phyloP scores from a whole-genome alignment of 1,140 invertebrate genomes.

The Schmidtea mediterranea region DNA sequence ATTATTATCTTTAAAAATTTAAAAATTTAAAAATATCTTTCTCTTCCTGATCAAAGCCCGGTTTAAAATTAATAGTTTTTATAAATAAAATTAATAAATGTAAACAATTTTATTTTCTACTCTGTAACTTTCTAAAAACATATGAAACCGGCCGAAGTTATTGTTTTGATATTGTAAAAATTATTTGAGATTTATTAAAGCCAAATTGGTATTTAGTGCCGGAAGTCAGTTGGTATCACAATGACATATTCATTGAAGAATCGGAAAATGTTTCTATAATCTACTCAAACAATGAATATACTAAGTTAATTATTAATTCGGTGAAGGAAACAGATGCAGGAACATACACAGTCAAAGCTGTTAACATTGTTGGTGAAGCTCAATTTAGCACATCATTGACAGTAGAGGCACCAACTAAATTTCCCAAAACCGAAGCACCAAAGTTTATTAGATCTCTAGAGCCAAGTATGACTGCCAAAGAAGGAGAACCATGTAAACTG shows the following conservation, averaged over 20 bases:
- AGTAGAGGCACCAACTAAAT: too few relatives aligned
- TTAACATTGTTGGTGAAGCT: constrained; percentile 14
- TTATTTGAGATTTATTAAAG: too few relatives aligned
- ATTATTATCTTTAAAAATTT: too few relatives aligned
- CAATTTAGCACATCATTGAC: constrained; percentile 28
- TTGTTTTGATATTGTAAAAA: too few relatives aligned
- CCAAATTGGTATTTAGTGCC: constrained; percentile 10
- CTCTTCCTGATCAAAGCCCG: too few relatives aligned
- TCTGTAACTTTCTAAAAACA: too few relatives aligned
- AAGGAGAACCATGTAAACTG: constrained; percentile 14
- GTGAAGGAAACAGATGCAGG: constrained; percentile 28
- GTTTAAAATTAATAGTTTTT: too few relatives aligned
- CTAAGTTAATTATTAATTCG: constrained; percentile 25
- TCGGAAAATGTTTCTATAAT: constrained; percentile 24
- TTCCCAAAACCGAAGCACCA: constrained; percentile 10
- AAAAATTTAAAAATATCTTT: too few relatives aligned
- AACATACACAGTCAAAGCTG: constrained; percentile 18
- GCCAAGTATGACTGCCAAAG: constrained; percentile 13
- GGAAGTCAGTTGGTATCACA: constrained; percentile 22
- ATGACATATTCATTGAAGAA: constrained; percentile 22
- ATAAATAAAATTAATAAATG: too few relatives aligned
- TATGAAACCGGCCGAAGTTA: too few relatives aligned
- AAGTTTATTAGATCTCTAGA: constrained; percentile 16
- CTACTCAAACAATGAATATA: constrained; percentile 20
- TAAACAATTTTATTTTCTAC: too few relatives aligned